phyloP scores from a whole-genome alignment of 2,113 vertebrate species.

The Catharus bicknelli region DNA sequence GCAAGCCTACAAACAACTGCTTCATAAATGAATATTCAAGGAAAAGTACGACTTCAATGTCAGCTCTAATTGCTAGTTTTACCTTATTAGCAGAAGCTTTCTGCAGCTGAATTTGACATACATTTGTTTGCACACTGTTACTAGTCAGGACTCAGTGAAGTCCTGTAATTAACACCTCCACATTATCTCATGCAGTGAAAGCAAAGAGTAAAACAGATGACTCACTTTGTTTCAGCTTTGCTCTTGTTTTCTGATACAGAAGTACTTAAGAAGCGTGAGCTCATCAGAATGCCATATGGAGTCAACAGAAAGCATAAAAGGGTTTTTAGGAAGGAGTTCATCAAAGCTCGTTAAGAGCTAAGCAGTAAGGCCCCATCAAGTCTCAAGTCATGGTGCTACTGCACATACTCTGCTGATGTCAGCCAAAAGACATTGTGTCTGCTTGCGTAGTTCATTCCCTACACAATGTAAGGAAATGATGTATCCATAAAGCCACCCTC shows the following conservation, averaged over 20 bases:
- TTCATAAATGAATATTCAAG: slow-evolving; percentile 81
- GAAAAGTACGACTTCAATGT: slow-evolving; percentile 78
- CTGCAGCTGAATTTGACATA: slow-evolving; percentile 77
- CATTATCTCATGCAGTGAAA: slow-evolving; percentile 82
- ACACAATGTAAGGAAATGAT: rapidly evolving
- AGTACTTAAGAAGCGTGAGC: slow-evolving; percentile 76
- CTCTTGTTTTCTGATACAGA: slow-evolving; percentile 80
- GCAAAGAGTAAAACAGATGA: slow-evolving; percentile 81
- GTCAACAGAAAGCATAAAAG: slow-evolving; percentile 68
- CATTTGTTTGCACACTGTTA: slow-evolving; percentile 86
- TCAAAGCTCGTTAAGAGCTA: slow-evolving; percentile 52
- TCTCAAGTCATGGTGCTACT: not conserved
- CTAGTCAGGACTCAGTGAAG: slow-evolving; percentile 81
- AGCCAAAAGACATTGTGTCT: not conserved
- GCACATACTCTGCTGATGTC: not conserved
- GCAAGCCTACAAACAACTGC: slow-evolving; percentile 61
- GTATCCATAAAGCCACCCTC: not conserved
- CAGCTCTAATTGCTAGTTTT: slow-evolving; percentile 81
- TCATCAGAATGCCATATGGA: slow-evolving; percentile 75
- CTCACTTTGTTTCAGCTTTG: slow-evolving; percentile 81
- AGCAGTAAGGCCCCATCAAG: not conserved
- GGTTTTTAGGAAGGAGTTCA: slow-evolving; percentile 43
- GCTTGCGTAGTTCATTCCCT: not conserved
- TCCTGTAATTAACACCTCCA: slow-evolving; percentile 85
- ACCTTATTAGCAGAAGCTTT: slow-evolving; percentile 81